Conservation (phyloP, 2,888 invertebrate species). For the Stomorhina lunata region DNA sequence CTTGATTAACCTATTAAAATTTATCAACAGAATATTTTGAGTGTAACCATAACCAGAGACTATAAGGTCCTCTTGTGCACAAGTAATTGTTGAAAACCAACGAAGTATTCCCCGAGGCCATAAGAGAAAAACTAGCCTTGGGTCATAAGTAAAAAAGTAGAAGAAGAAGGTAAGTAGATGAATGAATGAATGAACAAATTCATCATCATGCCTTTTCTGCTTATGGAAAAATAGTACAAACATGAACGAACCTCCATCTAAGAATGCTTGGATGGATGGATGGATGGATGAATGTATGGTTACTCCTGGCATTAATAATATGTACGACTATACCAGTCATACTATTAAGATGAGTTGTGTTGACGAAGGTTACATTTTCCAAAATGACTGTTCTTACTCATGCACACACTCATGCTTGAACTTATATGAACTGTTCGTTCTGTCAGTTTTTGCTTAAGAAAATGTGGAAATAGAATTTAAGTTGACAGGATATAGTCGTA, state of each 20-base stretch:
- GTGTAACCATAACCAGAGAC: too few species aligned
- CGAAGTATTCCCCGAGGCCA: constrained; percentile 52
- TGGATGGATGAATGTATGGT: neutral
- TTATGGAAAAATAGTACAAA: neutral
- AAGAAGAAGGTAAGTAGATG: constrained; percentile 33
- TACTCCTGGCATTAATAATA: neutral
- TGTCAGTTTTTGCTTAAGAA: neutral
- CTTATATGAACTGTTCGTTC: neutral
- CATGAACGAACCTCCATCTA: neutral
- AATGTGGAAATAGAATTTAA: constrained; percentile 31
- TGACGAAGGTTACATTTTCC: neutral
- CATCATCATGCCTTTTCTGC: neutral
- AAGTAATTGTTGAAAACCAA: constrained; percentile 60
- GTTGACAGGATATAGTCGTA: constrained; percentile 35
- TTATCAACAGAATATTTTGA: too few species aligned
- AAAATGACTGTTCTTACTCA: neutral
- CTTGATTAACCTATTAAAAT: too few species aligned
- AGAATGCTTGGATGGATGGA: constrained; percentile 14
- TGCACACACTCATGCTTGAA: neutral
- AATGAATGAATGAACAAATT: constrained; percentile 21
- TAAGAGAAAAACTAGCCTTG: constrained; percentile 58
- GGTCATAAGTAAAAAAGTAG: constrained; percentile 43
- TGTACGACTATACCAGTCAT: neutral
- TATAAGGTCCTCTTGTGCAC: constrained; percentile 29
- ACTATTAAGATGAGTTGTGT: neutral